Percentiles rank a stretch among this genome's conserved stretches.
Evolutionary conservation across 2,113 vertebrate genomes (phyloP).

Genomic region (Chaetodon trifascialis): DNA sequence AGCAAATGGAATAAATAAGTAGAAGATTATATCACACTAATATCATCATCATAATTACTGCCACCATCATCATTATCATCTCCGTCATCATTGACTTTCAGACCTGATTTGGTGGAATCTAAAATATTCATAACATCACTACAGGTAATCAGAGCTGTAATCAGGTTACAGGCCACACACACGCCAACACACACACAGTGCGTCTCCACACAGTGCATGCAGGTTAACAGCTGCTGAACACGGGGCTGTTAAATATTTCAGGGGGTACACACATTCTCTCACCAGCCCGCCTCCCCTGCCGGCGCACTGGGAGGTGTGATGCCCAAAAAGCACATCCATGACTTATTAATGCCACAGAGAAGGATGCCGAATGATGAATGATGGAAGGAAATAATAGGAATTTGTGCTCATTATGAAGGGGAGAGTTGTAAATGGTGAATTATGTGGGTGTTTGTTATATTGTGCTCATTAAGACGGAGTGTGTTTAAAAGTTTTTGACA

Average conservation of each 20-base stretch:
- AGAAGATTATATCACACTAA: slow-evolving; percentile 17
- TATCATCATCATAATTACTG: slow-evolving; percentile 1
- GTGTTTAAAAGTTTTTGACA: slow-evolving; percentile 17
- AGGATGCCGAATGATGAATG: slow-evolving; percentile 36
- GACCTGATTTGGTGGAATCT: slow-evolving; percentile 41
- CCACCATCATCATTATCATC: slow-evolving; percentile 28
- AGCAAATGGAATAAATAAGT: slow-evolving; percentile 17
- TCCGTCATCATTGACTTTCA: slow-evolving; percentile 41
- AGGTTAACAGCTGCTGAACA: slow-evolving; percentile 69
- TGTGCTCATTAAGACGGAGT: slow-evolving; percentile 42
- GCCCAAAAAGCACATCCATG: slow-evolving; percentile 48
- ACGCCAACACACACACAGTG: slow-evolving; percentile 6
- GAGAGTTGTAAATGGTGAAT: slow-evolving; percentile 17
- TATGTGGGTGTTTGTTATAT: slow-evolving; percentile 20
- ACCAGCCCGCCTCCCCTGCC: slow-evolving; percentile 43
- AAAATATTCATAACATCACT: slow-evolving; percentile 60
- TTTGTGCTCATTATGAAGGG: slow-evolving; percentile 29
- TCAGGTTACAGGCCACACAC: slow-evolving; percentile 10
- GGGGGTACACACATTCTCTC: slow-evolving; percentile 38
- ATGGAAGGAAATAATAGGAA: slow-evolving; percentile 48
- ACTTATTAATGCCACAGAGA: slow-evolving; percentile 60
- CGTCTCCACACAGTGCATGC: slow-evolving; percentile 19
- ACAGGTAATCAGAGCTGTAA: slow-evolving; percentile 44
- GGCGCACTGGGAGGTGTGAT: slow-evolving; percentile 16
- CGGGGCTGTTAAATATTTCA: slow-evolving; percentile 70